Evolutionary conservation across 1,140 invertebrate genomes (phyloP).

Genomic region (Drosophila arizonae): DNA sequence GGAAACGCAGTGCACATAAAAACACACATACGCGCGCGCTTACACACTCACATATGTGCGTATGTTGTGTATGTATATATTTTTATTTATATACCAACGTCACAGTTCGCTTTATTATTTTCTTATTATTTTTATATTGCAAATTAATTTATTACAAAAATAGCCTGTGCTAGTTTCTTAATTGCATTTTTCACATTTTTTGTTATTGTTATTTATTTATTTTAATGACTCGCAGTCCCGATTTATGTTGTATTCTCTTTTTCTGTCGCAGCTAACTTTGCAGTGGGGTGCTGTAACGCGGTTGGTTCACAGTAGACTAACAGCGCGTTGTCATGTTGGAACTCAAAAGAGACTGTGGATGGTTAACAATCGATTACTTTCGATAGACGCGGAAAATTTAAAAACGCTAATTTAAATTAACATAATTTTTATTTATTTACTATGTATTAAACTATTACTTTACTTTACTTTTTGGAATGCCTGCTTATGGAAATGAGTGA

Average conservation of each 20-base stretch:
- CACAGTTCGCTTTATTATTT: conserved; percentile 5
- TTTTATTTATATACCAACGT: conserved; percentile 15
- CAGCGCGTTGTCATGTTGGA: neutral
- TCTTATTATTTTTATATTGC: neutral
- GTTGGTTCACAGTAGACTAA: conserved; percentile 3
- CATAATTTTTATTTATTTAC: neutral
- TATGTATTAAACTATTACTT: neutral
- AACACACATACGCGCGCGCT: conserved; percentile 8
- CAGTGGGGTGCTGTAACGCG: conserved; percentile 6
- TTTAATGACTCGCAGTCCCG: neutral
- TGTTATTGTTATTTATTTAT: conserved; percentile 1
- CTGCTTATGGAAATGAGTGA: conserved; percentile 91
- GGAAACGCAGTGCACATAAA: conserved; percentile 33
- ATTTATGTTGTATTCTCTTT: conserved; percentile 15
- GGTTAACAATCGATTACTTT: neutral
- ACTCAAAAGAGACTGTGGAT: conserved; percentile 6
- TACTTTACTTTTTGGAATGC: neutral
- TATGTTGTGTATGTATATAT: neutral
- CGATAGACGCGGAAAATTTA: neutral
- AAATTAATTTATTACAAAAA: neutral
- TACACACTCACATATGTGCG: conserved; percentile 1
- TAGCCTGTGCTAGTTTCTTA: neutral
- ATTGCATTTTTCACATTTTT: conserved; percentile 31
- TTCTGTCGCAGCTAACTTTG: conserved; percentile 17
- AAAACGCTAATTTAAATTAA: neutral